Evolutionary conservation across 2,113 vertebrate genomes (phyloP).

Genomic region (Tenrec ecaudatus): DNA sequence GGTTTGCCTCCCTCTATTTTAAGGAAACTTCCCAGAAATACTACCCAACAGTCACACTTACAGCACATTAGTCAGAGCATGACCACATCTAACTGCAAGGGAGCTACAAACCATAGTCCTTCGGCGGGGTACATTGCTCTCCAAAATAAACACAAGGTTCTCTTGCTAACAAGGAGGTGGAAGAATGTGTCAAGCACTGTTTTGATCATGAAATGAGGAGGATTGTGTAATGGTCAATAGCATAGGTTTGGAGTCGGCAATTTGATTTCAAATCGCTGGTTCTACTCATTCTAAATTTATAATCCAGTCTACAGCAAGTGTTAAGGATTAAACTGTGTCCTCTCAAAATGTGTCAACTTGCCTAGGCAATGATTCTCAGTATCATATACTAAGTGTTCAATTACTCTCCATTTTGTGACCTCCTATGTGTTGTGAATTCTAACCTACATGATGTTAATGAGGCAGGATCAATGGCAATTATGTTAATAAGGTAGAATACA

Average conservation of each 20-base stretch:
- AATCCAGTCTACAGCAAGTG: background rate
- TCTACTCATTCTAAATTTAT: background rate
- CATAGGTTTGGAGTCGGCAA: background rate
- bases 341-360: no score
- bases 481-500: no score
- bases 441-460: no score
- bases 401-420: no score
- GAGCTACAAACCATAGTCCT: background rate
- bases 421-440: no score
- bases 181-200: background rate
- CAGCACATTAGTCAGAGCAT: background rate
- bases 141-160: background rate
- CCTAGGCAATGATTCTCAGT: no score
- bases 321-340: no score
- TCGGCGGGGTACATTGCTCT: background rate
- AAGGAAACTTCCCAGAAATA: background rate
- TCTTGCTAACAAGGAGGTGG: background rate
- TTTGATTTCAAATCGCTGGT: background rate
- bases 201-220: conserved; percentile 6
- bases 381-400: no score
- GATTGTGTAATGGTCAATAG: background rate
- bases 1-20: background rate
- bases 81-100: background rate
- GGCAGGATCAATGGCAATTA: no score
- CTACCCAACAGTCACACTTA: background rate